phyloP scores from a whole-genome alignment of 2,113 vertebrate genomes.

The Ornithorhynchus anatinus region DNA sequence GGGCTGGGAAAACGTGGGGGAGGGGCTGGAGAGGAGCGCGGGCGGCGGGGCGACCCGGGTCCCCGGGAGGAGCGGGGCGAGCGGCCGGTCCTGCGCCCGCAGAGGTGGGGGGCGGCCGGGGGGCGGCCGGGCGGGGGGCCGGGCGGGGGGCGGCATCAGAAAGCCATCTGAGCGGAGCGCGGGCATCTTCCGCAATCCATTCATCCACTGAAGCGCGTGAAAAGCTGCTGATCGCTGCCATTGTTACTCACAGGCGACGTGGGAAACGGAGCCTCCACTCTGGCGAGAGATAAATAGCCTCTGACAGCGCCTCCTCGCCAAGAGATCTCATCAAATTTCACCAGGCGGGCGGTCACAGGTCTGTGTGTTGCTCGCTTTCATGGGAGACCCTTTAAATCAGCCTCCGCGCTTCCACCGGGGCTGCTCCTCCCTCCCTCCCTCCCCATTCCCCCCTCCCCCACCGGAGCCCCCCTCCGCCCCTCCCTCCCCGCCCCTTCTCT shows the following conservation, averaged over 20 bases:
- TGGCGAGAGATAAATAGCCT: slow-evolving; percentile 74
- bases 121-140: slow-evolving; percentile 13
- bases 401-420: slow-evolving; percentile 16
- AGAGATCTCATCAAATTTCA: slow-evolving; percentile 64
- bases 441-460: background rate
- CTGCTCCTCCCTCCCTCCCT: slow-evolving; percentile 9
- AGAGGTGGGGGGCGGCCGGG: slow-evolving; percentile 4
- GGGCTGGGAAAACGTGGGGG: slow-evolving; percentile 29
- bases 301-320: slow-evolving; percentile 73
- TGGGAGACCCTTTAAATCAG: slow-evolving; percentile 70
- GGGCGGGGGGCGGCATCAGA: slow-evolving; percentile 54
- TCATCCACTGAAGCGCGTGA: slow-evolving; percentile 71
- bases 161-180: slow-evolving; percentile 65
- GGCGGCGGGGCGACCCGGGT: slow-evolving; percentile 1
- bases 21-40: background rate
- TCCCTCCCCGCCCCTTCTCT: background rate
- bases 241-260: slow-evolving; percentile 76
- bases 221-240: slow-evolving; percentile 78
- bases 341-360: slow-evolving; percentile 69
- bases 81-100: slow-evolving; percentile 47
- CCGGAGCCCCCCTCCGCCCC: background rate
- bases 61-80: slow-evolving; percentile 12
- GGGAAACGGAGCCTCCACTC: slow-evolving; percentile 69
- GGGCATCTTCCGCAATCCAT: slow-evolving; percentile 77
- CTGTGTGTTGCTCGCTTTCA: slow-evolving; percentile 70